Conservation (phyloP, 2,888 invertebrate genomes). For the Trichogramma evanescens region DNA sequence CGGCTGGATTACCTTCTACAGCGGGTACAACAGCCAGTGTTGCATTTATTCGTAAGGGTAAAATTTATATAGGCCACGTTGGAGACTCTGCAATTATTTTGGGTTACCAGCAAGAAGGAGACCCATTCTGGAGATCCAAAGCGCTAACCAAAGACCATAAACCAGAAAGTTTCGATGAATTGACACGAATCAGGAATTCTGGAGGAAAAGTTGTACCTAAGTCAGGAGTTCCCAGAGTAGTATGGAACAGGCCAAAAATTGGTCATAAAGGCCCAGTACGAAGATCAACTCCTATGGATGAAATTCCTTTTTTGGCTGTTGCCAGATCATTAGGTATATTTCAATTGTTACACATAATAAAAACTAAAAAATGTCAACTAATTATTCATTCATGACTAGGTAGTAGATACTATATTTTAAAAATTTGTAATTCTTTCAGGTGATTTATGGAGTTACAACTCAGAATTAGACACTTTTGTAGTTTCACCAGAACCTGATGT, state of each 20-base stretch:
- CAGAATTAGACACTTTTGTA: conserved; percentile 80
- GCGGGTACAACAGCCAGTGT: conserved; percentile 96
- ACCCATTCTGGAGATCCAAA: conserved; percentile 70
- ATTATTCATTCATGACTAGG: neutral
- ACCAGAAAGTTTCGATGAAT: conserved; percentile 81
- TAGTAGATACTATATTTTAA: neutral
- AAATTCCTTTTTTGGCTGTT: conserved; percentile 92
- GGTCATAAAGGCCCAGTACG: conserved; percentile 83
- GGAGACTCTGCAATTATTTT: conserved; percentile 96
- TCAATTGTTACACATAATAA: neutral
- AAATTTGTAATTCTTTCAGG: conserved; percentile 47
- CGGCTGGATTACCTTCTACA: conserved; percentile 89
- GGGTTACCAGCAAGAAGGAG: conserved; percentile 68
- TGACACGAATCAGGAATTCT: conserved; percentile 70
- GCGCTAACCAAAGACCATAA: conserved; percentile 90
- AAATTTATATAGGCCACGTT: conserved; percentile 95
- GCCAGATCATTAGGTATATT: conserved; percentile 77
- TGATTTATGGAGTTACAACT: conserved; percentile 97
- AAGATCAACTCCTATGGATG: conserved; percentile 83
- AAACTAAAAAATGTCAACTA: neutral
- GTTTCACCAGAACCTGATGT: conserved; percentile 99
- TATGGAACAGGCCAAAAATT: conserved; percentile 88
- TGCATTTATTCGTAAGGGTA: conserved; percentile 86
- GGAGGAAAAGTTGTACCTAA: conserved; percentile 76
- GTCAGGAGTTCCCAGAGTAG: conserved; percentile 88